phyloP scores from a whole-genome alignment of 1,140 invertebrate species.

The Zophobas atratus region DNA sequence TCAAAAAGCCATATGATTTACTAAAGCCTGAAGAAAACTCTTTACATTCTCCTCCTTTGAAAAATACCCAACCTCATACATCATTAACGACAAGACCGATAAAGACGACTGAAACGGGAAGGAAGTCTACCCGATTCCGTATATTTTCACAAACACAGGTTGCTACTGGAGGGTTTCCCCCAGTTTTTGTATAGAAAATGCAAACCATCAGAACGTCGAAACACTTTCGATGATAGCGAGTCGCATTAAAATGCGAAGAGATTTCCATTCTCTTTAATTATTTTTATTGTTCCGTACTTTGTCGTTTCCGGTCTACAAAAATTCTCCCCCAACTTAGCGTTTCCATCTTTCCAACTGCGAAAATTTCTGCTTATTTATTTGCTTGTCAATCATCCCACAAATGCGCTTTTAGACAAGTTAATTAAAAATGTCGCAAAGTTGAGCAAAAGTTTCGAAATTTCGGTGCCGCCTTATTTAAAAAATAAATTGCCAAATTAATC shows the following conservation, averaged over 20 bases:
- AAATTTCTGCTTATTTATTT: conserved; percentile 7
- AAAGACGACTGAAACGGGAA: conserved; percentile 41
- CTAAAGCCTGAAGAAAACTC: conserved; percentile 47
- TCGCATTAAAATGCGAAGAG: background rate
- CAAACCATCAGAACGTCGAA: conserved; percentile 7
- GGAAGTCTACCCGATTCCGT: conserved; percentile 31
- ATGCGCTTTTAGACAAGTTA: background rate
- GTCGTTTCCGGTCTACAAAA: background rate
- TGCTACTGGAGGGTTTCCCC: background rate
- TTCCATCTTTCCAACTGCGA: background rate
- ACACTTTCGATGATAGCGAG: conserved; percentile 12
- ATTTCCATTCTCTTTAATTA: background rate
- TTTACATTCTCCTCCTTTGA: conserved; percentile 47
- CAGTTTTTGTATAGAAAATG: conserved; percentile 14
- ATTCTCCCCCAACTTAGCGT: background rate
- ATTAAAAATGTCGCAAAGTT: conserved; percentile 34
- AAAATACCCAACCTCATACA: conserved; percentile 51
- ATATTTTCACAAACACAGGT: conserved; percentile 39
- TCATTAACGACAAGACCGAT: conserved; percentile 47
- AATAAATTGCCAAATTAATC: conserved; percentile 38
- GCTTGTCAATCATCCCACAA: conserved; percentile 22
- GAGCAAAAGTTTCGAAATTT: conserved; percentile 16
- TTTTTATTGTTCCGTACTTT: background rate
- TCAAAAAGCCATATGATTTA: conserved; percentile 51
- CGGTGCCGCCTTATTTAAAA: conserved; percentile 15